phyloP scores from a whole-genome alignment of 2,888 invertebrate species.

The Acronicta aceris region DNA sequence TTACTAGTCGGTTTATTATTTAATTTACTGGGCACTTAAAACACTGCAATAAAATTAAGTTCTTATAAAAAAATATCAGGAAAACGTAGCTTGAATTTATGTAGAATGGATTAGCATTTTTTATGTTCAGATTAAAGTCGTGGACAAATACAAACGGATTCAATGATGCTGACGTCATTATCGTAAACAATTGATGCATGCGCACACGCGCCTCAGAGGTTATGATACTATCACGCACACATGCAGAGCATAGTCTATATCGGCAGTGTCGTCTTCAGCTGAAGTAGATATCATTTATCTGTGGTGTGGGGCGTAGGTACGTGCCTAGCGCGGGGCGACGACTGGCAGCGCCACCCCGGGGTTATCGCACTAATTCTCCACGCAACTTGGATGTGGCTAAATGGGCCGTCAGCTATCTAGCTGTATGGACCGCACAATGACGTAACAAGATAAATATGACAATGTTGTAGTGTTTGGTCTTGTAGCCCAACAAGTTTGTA shows the following conservation, averaged over 20 bases:
- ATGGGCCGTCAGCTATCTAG: conserved; percentile 32
- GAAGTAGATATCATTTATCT: conserved; percentile 3
- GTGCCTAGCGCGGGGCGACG: conserved; percentile 3
- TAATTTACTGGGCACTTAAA: background rate
- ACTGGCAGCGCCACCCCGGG: conserved; percentile 16
- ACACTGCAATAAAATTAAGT: conserved; percentile 1
- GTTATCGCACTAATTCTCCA: conserved; percentile 36
- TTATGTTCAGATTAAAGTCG: background rate
- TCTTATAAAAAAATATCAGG: background rate
- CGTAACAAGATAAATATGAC: conserved; percentile 17
- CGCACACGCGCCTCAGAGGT: background rate
- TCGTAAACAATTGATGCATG: background rate
- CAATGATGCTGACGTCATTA: background rate
- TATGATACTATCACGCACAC: background rate
- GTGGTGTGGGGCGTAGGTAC: background rate
- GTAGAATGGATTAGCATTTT: background rate
- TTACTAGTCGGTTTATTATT: conserved; percentile 11
- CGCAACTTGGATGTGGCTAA: conserved; percentile 33
- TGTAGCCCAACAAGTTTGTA: background rate
- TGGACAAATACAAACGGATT: background rate
- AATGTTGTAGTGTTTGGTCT: conserved; percentile 7
- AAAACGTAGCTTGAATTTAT: background rate
- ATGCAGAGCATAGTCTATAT: background rate
- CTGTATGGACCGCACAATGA: conserved; percentile 24
- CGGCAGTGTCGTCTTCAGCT: conserved; percentile 2